Evolutionary conservation across 2,888 invertebrate genomes (phyloP).

Genomic region (Tenthredo mesomela): DNA sequence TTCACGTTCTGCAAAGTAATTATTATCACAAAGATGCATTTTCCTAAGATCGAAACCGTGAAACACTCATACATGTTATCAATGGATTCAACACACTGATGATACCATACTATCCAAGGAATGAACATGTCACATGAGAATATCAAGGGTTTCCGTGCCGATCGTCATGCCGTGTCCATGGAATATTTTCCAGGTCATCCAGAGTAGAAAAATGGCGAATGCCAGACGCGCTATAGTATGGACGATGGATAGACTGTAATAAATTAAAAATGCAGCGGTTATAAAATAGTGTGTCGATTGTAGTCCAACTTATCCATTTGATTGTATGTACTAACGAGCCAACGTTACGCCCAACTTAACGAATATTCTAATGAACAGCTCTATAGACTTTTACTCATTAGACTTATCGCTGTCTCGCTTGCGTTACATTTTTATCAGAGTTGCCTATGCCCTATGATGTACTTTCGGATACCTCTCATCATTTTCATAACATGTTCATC

Average conservation of each 20-base stretch:
- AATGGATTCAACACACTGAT: no score
- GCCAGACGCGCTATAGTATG: neutral
- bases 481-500: neutral
- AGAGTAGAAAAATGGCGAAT: neutral
- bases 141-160: constrained; percentile 3
- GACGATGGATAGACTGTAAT: constrained; percentile 5
- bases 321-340: neutral
- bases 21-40: no score
- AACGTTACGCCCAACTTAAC: no score
- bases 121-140: constrained; percentile 62
- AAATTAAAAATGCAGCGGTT: neutral
- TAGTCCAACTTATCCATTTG: neutral
- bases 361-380: no score
- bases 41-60: no score
- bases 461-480: neutral
- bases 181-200: constrained; percentile 1
- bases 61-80: no score
- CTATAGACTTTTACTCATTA: neutral
- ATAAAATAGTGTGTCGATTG: neutral
- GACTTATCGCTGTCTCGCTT: neutral
- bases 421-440: neutral
- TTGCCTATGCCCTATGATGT: neutral
- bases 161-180: constrained; percentile 52
- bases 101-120: no score
- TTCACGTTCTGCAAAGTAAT: no score